Evolutionary conservation across 1,140 invertebrate genomes (phyloP).

Genomic region (Drosophila nigrodunni): DNA sequence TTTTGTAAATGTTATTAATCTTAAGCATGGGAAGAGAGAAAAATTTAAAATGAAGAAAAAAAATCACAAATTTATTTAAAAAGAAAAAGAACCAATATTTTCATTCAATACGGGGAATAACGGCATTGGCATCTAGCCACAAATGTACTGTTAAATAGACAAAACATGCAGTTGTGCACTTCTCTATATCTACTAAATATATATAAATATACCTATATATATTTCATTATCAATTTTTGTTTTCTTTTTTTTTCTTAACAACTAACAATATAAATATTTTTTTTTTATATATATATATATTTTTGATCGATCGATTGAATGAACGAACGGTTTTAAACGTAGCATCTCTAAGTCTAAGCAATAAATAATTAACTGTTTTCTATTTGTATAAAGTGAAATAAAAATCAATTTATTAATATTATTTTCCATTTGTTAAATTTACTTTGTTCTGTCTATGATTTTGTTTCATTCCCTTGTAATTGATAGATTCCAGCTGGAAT

Average conservation of each 20-base stretch:
- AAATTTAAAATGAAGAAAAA: conserved; percentile 1
- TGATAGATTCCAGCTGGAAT: too few relatives aligned
- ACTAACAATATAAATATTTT: conserved; percentile 31
- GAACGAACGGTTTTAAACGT: conserved; percentile 23
- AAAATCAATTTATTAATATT: conserved; percentile 47
- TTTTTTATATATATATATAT: conserved; percentile 23
- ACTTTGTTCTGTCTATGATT: too few relatives aligned
- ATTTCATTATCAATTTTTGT: conserved; percentile 7
- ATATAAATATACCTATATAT: conserved; percentile 31
- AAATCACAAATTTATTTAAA: conserved; percentile 25
- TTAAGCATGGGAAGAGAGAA: conserved; percentile 1
- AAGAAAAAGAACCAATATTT: conserved; percentile 29
- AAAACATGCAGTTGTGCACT: conserved; percentile 19
- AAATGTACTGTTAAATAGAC: conserved; percentile 36
- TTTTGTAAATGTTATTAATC: conserved; percentile 50
- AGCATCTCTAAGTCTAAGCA: conserved; percentile 47
- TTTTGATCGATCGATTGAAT: conserved; percentile 19
- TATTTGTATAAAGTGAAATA: conserved; percentile 73
- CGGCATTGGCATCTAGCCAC: conserved; percentile 25
- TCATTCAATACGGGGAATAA: conserved; percentile 35
- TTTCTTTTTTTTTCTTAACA: conserved; percentile 24
- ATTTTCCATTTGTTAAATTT: not conserved
- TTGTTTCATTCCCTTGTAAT: too few relatives aligned
- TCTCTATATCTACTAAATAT: conserved; percentile 24
- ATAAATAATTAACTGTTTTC: conserved; percentile 79